phyloP scores from a whole-genome alignment of 2,113 vertebrate genomes.

The Paradisaea rubra region DNA sequence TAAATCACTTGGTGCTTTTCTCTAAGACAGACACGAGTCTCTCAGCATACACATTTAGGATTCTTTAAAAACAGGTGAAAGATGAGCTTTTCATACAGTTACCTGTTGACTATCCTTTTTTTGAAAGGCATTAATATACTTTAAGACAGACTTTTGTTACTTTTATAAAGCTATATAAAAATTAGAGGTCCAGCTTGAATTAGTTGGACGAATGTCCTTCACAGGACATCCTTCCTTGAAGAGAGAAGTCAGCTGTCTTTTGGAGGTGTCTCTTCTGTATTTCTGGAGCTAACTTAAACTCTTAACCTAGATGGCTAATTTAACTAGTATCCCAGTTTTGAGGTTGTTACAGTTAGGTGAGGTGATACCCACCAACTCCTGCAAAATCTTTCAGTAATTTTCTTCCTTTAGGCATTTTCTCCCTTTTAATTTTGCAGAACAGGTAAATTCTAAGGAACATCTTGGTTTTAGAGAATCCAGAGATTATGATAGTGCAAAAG shows the following conservation, averaged over 20 bases:
- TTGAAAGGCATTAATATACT: neutral
- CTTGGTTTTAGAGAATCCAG: neutral
- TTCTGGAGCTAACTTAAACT: neutral
- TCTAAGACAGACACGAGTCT: neutral
- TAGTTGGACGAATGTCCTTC: neutral
- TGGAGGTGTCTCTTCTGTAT: neutral
- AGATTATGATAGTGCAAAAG: neutral
- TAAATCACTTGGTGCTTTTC: conserved; percentile 1
- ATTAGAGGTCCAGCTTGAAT: neutral
- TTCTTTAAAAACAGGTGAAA: neutral
- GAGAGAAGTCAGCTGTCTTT: neutral
- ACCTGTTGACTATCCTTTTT: neutral
- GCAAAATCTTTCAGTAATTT: neutral
- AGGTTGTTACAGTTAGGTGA: neutral
- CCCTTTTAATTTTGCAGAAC: neutral
- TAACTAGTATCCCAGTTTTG: neutral
- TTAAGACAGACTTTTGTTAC: neutral
- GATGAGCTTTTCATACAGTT: neutral
- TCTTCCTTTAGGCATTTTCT: neutral
- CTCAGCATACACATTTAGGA: neutral
- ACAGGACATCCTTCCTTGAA: neutral
- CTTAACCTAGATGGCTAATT: neutral
- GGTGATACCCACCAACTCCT: neutral
- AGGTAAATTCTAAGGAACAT: neutral
- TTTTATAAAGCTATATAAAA: neutral